These are phyloP conservation scores for Epirrhoe alternata DNA, from an alignment of 2,888 invertebrate genomes.

Conservation along the genomic window DNA sequence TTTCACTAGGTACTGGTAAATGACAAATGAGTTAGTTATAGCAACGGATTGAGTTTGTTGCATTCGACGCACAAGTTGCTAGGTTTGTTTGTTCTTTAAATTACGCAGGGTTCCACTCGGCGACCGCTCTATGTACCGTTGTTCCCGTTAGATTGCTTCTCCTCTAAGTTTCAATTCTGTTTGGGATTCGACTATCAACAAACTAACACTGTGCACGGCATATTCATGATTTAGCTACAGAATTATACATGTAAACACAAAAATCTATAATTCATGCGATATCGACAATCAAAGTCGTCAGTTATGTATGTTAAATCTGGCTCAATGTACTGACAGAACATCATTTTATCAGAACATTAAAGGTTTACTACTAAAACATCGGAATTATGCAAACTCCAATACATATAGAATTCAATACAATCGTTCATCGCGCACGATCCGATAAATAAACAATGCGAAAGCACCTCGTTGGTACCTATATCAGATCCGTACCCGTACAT, in stretches of 20 bases:
- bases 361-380: slow-evolving; percentile 39
- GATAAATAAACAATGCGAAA: slow-evolving; percentile 67
- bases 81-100: slow-evolving; percentile 73
- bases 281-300: slow-evolving; percentile 5
- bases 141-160: slow-evolving; percentile 65
- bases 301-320: slow-evolving; percentile 17
- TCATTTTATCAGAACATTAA: slow-evolving; percentile 24
- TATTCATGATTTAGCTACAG: slow-evolving; percentile 46
- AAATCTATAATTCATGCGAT: slow-evolving; percentile 15
- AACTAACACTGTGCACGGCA: slow-evolving; percentile 52
- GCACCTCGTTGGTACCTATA: slow-evolving; percentile 51
- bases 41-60: slow-evolving; percentile 63
- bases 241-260: slow-evolving; percentile 12
- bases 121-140: slow-evolving; percentile 59
- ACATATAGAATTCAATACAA: slow-evolving; percentile 59
- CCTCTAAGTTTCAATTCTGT: slow-evolving; percentile 69
- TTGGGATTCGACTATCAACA: slow-evolving; percentile 52
- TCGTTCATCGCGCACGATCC: slow-evolving; percentile 57
- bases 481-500: slow-evolving; percentile 45
- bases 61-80: slow-evolving; percentile 59
- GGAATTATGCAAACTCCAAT: slow-evolving; percentile 48
- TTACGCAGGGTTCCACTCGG: slow-evolving; percentile 63
- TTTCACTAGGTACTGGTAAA: slow-evolving; percentile 47
- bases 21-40: slow-evolving; percentile 63
- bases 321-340: slow-evolving; percentile 18